Evolutionary conservation across 2,888 invertebrate genomes (phyloP), one percentile per base, ranked within the genome.

Genomic region (Asteroscopus sphinx): DNA sequence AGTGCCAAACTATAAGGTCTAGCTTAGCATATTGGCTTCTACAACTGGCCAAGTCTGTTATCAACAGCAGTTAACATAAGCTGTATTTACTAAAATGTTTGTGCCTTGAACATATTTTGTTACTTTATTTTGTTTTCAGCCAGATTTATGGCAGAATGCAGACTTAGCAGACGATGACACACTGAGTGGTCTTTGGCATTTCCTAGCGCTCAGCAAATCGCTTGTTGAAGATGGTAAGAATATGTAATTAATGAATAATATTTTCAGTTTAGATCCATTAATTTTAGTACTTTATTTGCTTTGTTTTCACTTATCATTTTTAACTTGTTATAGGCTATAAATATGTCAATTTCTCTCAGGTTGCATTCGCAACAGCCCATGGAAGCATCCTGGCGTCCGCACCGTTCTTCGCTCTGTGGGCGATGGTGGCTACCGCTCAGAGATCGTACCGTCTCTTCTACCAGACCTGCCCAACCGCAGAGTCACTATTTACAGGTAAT

Each of bases 121-220:
- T 13, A n/a, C 6, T n/a, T n/a, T 11, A 35, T 8, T 37, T 26
- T 68, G 21, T 15, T 88, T 89, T 37, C 80, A 97, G 96, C 94
- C 96, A 44, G 97, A 97, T 62, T 90, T 97, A 66, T 96, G 96
- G 88, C 96, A 96, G 82, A 98, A 98, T 88, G 97, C 97, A 0
- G 97, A 97, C 72, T 84, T 97, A 53, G 96, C 97, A 0, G 96
- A 97, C 41, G 97, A 97, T 79, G 96, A 96, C 32, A 95, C 96
- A 21, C 88, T 99, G 32, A 96, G 96, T 74, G 97, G 96, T 60
- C 95, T 98, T 12, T 99, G 99, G 99, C 95, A 96, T 62, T 98
- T 98, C 96, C 87, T 98, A 56, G 96, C 96, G 64, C 94, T 96
- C 58, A 96, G 97, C 94, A 95, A 96, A 73, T 95, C 96, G 65